Evolutionary conservation across 2,888 invertebrate species (phyloP), one percentile per base, ranked within the genome.

Genomic region (Tinea pellionella): DNA sequence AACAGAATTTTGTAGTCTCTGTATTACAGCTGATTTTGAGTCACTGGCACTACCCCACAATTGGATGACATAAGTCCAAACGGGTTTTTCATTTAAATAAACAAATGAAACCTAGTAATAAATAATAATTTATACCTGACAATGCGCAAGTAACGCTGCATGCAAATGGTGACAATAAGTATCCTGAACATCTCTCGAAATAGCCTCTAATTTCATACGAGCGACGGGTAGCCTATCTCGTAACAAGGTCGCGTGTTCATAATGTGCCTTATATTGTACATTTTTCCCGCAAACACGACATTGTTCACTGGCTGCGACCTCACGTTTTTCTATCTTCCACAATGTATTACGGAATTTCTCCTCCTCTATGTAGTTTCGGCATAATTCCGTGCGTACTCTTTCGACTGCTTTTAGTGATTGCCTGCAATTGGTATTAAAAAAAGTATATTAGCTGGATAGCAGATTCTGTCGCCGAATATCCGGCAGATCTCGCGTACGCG

Each of bases 161-260:
- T 84, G 81, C 62, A 82, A 81, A 63, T 86, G 74, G 65, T 83
- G 81, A 59, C 84, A 84, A 63, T 81, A 86, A 0, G 80, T 78
- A 18, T 85, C 81, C 65, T 81, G 79, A 0, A 82, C 70, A 61
- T 85, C 80, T 32, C 71, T 69, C 51, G 80, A 62, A 9, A 86
- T 62, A 0, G 69, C 68, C 60, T 84, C 77, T n/a, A 85, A 63
- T 53, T 70, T 70, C 68, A 86, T 64, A 59, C 72, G 73, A 0
- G 82, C 81, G 0, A 72, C 68, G 0, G 84, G 83, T 16, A 86
- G 61, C 61, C 66, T 77, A 15, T 78, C 78, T 57, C 71, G 77
- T 59, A 72, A 59, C 57, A 86, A 63, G 62, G 74, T 69, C 0
- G 87, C 87, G 42, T 77, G 65, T 41, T 85, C 80, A 62, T 78